Base-by-base conservation (phyloP, 2,113 vertebrate species). In the Sander lucioperca region DNA sequence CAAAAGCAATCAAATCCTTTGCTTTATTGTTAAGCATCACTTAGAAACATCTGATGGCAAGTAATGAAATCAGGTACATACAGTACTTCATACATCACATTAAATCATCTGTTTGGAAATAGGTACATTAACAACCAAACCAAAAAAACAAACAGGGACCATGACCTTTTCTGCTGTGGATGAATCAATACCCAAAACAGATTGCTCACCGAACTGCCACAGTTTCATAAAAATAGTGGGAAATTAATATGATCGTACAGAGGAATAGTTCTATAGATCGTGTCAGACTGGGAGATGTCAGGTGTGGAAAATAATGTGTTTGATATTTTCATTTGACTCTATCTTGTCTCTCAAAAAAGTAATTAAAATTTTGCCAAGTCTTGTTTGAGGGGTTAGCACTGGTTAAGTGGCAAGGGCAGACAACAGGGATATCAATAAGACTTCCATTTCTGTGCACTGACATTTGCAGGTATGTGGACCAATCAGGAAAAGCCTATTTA, bases 291-390 rank as follows among this genome's bases (percentile, higher is more conserved):
- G 71, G n/a, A 86, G 82, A 80, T 78, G 88, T 77, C 73, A 68
- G 68, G 13, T 18, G 19, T 77, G 64, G 64, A 82, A 87, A 76
- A 84, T 83, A 85, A 89, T 80, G 79, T 64, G 58, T 88, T 84
- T 89, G 81, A 90, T 84, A 87, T 91, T 93, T 91, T 89, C 76
- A 89, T 89, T 89, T 84, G 57, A 80, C 56, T 87, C 80, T 47
- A 59, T 74, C 67, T 80, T 74, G 65, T 91, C 72, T 84, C 67
- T 71, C 56, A 79, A 66, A 82, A 71, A 86, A 71, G 51, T 86
- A 78, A 80, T 86, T 87, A 79, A 87, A 83, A 86, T 85, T 59
- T 76, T 27, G 57, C 19, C 25, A 50, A 53, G 57, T 57, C 43
- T 59, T 74, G 71, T 87, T 71, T 73, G 71, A 79, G 48, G n/a